These are phyloP conservation scores for Pentalonia nigronervosa DNA, from an alignment of 1,140 invertebrate species.

Conservation along the genomic window DNA sequence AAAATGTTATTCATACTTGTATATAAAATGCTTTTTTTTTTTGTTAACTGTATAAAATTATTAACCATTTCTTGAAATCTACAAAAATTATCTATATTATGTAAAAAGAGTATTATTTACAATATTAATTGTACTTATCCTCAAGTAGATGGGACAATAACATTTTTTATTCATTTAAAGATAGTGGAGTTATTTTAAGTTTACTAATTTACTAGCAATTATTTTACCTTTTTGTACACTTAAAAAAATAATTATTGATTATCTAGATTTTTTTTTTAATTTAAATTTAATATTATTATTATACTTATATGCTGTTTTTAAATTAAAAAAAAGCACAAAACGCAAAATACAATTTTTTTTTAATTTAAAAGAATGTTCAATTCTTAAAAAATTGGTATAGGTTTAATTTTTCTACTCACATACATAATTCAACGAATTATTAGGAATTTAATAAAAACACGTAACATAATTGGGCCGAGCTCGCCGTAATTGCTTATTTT, in stretches of 20 bases:
- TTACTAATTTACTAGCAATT: not conserved
- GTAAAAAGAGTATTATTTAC: not conserved
- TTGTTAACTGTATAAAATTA: not conserved
- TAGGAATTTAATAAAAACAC: too few species aligned
- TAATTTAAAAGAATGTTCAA: too few species aligned
- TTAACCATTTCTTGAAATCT: not conserved
- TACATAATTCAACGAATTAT: too few species aligned
- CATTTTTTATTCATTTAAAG: not conserved
- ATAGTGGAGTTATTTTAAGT: not conserved
- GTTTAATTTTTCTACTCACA: too few species aligned
- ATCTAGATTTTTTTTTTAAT: not conserved
- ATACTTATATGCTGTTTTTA: not conserved
- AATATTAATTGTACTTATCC: not conserved
- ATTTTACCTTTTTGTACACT: not conserved
- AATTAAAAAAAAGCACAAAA: not conserved
- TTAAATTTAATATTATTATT: not conserved
- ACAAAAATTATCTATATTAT: not conserved
- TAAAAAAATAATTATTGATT: not conserved
- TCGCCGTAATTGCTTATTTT: too few species aligned
- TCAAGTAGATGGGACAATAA: not conserved
- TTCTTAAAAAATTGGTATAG: too few species aligned
- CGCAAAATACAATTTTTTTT: too few species aligned
- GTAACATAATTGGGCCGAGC: too few species aligned
- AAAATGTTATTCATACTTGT: too few species aligned
- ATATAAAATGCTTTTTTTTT: too few species aligned